A percentile compares a stretch with the other conserved stretches of the same genome.
Evolutionary conservation across 2,113 vertebrate species (phyloP).

Genomic region (Leiothrix lutea): DNA sequence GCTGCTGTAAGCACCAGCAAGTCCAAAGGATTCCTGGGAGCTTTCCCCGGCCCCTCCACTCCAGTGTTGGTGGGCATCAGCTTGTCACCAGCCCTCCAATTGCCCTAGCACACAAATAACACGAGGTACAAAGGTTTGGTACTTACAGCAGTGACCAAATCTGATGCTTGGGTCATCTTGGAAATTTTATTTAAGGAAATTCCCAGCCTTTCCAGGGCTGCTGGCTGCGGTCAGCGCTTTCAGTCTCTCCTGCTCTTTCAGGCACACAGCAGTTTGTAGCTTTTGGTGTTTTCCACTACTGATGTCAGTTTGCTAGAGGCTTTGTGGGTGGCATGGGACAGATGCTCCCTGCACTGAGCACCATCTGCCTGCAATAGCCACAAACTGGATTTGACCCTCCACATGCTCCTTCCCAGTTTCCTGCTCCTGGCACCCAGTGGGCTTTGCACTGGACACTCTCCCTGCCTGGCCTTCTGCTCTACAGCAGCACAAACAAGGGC

Average conservation of each 20-base stretch:
- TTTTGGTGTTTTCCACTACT: constrained; percentile 22
- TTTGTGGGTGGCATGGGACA: background rate
- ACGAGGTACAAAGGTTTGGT: background rate
- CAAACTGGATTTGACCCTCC: background rate
- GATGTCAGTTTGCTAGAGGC: background rate
- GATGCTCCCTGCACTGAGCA: background rate
- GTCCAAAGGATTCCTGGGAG: background rate
- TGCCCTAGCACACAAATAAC: background rate
- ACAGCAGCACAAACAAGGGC: background rate
- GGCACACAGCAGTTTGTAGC: background rate
- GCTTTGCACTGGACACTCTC: background rate
- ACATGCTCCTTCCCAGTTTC: background rate
- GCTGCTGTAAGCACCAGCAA: background rate
- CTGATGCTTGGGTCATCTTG: background rate
- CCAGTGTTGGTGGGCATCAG: rapidly evolving
- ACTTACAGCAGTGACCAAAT: background rate
- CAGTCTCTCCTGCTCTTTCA: background rate
- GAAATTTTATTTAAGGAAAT: constrained; percentile 33
- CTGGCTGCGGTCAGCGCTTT: background rate
- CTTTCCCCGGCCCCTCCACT: background rate
- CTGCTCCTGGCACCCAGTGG: background rate
- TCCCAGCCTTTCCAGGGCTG: background rate
- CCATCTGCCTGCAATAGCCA: background rate
- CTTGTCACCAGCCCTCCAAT: background rate
- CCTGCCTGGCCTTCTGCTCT: background rate